Evolutionary conservation across 2,113 vertebrate genomes (phyloP).

Genomic region (Apteryx owenii): DNA sequence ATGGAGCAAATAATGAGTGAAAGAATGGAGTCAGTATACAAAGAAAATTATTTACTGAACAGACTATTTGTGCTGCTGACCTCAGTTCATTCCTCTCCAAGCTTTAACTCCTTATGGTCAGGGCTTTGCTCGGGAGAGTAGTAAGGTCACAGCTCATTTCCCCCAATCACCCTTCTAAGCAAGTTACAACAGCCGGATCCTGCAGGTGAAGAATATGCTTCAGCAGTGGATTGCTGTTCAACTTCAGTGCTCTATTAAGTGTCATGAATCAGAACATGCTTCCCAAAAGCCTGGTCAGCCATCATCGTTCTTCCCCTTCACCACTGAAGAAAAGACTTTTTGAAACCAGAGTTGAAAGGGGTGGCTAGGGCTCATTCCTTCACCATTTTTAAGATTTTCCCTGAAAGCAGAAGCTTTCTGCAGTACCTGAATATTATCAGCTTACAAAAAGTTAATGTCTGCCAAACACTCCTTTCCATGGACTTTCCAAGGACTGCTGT

Average conservation of each 20-base stretch:
- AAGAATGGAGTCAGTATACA: conserved; percentile 47
- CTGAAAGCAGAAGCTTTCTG: background rate
- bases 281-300: background rate
- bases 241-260: background rate
- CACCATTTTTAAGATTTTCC: background rate
- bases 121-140: background rate
- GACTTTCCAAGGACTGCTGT: background rate
- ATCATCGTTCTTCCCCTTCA: background rate
- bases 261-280: background rate
- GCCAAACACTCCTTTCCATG: background rate
- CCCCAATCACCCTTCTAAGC: background rate
- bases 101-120: conserved; percentile 10
- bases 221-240: background rate
- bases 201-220: background rate
- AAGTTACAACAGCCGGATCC: background rate
- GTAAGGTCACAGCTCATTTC: background rate
- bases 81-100: conserved; percentile 44
- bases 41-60: conserved; percentile 47
- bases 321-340: background rate
- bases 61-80: background rate
- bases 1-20: conserved; percentile 54
- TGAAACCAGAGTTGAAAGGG: background rate
- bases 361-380: background rate
- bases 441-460: background rate
- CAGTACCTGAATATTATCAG: background rate